Percentiles rank a stretch among this genome's conserved stretches.
Evolutionary conservation across 2,888 invertebrate genomes (phyloP).

Genomic region (Myopa tessellatipennis): DNA sequence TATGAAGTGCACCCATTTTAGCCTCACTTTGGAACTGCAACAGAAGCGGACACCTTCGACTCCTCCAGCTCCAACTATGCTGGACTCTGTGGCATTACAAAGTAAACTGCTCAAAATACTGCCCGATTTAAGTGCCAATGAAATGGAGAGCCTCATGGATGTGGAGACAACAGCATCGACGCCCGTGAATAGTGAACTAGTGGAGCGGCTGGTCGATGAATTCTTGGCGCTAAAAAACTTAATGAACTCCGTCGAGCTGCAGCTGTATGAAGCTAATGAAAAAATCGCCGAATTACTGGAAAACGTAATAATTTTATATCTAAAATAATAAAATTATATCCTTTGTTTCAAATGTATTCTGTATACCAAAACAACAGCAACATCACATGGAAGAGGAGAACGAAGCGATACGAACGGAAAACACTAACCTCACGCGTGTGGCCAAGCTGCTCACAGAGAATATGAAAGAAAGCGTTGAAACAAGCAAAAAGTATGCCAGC

Average conservation of each 20-base stretch:
- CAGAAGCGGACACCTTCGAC: slow-evolving; percentile 54
- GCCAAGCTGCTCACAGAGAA: slow-evolving; percentile 66
- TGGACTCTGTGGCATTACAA: slow-evolving; percentile 59
- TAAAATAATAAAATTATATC: background rate
- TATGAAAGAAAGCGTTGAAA: slow-evolving; percentile 68
- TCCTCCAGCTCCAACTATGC: slow-evolving; percentile 27
- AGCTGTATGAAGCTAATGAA: slow-evolving; percentile 68
- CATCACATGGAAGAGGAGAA: slow-evolving; percentile 66
- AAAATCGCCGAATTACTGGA: slow-evolving; percentile 67
- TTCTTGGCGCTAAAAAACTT: slow-evolving; percentile 62
- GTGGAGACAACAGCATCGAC: slow-evolving; percentile 56
- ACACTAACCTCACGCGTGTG: slow-evolving; percentile 65
- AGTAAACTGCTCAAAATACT: slow-evolving; percentile 64
- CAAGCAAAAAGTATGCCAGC: slow-evolving; percentile 63
- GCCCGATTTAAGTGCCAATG: slow-evolving; percentile 58
- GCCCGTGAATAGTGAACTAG: slow-evolving; percentile 59
- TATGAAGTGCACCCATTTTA: slow-evolving; percentile 34
- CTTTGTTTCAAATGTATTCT: background rate
- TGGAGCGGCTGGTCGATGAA: slow-evolving; percentile 64
- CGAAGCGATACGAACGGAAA: slow-evolving; percentile 64
- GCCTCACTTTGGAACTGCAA: slow-evolving; percentile 56
- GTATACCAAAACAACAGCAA: slow-evolving; percentile 56
- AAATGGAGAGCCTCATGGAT: slow-evolving; percentile 65
- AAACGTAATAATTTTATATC: slow-evolving; percentile 56
- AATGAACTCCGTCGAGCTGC: slow-evolving; percentile 63